Percentiles rank a stretch among this genome's conserved stretches.
Evolutionary conservation across 2,797 vertebrate genomes (phyloP).

Genomic region (Cottoperca gobio): DNA sequence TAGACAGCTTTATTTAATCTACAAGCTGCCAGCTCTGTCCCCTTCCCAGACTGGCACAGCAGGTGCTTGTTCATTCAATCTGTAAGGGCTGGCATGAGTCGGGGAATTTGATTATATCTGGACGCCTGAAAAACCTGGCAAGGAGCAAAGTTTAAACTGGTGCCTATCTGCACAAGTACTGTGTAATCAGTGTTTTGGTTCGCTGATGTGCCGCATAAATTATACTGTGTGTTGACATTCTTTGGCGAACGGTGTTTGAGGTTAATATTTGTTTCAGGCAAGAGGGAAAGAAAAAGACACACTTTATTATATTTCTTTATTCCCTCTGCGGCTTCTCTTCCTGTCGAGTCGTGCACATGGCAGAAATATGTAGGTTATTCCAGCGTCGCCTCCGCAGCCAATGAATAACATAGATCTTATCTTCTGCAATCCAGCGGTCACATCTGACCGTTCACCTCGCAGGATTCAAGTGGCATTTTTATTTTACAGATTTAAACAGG

Average conservation of each 20-base stretch:
- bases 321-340: neutral
- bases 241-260: constrained; percentile 1
- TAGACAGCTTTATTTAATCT: constrained; percentile 85
- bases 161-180: constrained; percentile 46
- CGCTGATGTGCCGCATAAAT: constrained; percentile 11
- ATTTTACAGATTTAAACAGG: constrained; percentile 53
- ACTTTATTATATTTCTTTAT: constrained; percentile 7
- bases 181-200: constrained; percentile 41
- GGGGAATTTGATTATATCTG: constrained; percentile 79
- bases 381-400: constrained; percentile 40
- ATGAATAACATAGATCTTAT: constrained; percentile 67
- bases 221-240: constrained; percentile 1
- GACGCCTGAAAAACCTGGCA: constrained; percentile 63
- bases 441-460: constrained; percentile 41
- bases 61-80: constrained; percentile 78
- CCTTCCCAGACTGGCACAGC: constrained; percentile 77
- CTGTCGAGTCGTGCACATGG: constrained; percentile 38
- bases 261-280: constrained; percentile 19
- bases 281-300: neutral
- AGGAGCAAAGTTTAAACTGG: constrained; percentile 70
- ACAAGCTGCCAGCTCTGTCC: constrained; percentile 78
- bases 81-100: constrained; percentile 70
- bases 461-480: constrained; percentile 47
- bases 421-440: constrained; percentile 46
- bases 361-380: constrained; percentile 43